Evolutionary conservation across 2,113 vertebrate genomes (phyloP).

Genomic region (Semnornis frantzii): DNA sequence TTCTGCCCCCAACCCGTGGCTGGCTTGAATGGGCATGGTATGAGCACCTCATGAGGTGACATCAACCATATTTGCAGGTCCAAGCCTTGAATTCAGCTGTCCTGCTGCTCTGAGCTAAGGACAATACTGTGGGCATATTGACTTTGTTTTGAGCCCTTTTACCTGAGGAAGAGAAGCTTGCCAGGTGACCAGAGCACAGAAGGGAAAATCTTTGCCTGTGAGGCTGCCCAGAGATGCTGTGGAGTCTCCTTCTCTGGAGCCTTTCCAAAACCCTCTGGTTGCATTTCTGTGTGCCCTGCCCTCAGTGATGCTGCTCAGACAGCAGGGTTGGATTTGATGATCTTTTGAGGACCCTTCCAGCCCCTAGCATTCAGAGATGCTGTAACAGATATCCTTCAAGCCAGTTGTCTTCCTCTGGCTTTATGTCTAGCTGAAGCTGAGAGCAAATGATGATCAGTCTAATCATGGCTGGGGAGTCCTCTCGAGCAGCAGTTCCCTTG

Average conservation of each 20-base stretch:
- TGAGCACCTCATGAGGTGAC: fast-evolving
- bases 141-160: too few species aligned
- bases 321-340: too few species aligned
- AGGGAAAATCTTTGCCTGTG: background rate
- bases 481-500: slow-evolving; percentile 53
- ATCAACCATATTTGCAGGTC: background rate
- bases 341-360: too few species aligned
- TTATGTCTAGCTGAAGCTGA: too few species aligned
- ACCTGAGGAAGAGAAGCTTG: too few species aligned
- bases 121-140: background rate
- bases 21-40: background rate
- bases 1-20: background rate
- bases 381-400: background rate
- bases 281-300: too few species aligned
- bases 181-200: background rate
- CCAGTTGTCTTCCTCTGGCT: too few species aligned
- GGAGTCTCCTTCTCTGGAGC: too few species aligned
- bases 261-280: too few species aligned
- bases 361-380: background rate
- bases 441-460: background rate
- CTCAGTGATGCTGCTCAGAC: too few species aligned
- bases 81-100: fast-evolving
- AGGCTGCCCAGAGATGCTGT: too few species aligned
- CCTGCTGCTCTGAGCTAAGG: background rate
- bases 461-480: background rate